Evolutionary conservation across 2,797 vertebrate genomes (phyloP), one percentile per base, ranked within the genome.

Genomic region (Lophotriccus pileatus): DNA sequence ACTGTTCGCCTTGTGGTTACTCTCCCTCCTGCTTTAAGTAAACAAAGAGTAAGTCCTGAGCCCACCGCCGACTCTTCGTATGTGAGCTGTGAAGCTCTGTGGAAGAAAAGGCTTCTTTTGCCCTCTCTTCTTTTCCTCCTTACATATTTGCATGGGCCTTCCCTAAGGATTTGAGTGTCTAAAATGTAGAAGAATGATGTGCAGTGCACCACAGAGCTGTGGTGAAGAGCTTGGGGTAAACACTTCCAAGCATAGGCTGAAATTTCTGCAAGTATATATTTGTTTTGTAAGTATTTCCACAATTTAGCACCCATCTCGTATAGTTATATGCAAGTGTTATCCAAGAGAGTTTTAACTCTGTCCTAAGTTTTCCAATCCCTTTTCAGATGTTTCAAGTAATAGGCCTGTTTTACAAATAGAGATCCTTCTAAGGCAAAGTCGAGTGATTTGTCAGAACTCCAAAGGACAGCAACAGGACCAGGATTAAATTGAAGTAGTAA

Each of bases 81-180:
- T 30, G 39, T 34, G 30, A 84, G 25, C 83, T 56, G 6, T 43
- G 60, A 49, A 84, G 25, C 83, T 55, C 5, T 44, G 13, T 41
- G 60, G 64, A 49, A 82, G 30, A 73, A 81, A 84, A 56, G 34
- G 17, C 14, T 73, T 18, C 25, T 91, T 90, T 84, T 84, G 24
- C 50, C 10, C 32, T 67, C n/a, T 41, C 24, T 75, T 24, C 13
- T 68, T 79, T 76, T 52, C 55, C 9, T 76, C 16, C 13, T 25
- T 1, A 1, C 0, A 0, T 44, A 34, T 47, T 84, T 4, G 0
- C 59, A 32, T 1, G 2, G 13, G 32, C 15, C 7, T 91, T 60
- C 28, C 18, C 7, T 50, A 70, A 52, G 43, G 34, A 59, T 74
- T 82, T 84, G 19, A 10, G 32, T 82, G 37, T 70, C 55, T 90